Evolutionary conservation across 2,797 vertebrate genomes (phyloP).

Genomic region (Onychomys leucogaster): DNA sequence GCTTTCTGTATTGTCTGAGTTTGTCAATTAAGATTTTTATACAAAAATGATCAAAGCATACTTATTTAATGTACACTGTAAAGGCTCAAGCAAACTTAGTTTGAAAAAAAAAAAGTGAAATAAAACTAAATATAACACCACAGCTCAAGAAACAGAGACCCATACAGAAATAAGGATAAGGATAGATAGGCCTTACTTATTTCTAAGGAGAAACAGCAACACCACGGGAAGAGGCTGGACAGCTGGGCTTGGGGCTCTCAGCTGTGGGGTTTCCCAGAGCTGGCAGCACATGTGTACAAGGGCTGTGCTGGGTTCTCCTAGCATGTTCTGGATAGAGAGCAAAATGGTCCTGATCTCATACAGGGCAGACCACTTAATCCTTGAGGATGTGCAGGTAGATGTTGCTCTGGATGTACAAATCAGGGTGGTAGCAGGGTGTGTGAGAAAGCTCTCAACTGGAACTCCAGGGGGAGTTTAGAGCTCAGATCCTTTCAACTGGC

Average conservation of each 20-base stretch:
- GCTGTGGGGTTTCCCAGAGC: not conserved
- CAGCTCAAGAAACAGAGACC: not conserved
- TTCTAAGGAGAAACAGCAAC: not conserved
- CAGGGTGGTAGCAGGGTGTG: not conserved
- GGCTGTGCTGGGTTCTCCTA: not conserved
- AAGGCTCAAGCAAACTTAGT: not conserved
- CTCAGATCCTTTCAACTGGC: not conserved
- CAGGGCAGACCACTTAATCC: too few relatives aligned
- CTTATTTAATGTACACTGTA: not conserved
- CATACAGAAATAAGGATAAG: not conserved
- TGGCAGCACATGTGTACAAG: not conserved
- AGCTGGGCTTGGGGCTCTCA: not conserved
- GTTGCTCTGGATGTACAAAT: not conserved
- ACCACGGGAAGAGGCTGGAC: not conserved
- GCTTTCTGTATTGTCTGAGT: not conserved
- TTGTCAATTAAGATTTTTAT: not conserved
- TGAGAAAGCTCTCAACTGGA: not conserved
- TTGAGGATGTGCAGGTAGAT: not conserved
- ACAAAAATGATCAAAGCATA: not conserved
- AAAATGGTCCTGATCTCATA: not conserved
- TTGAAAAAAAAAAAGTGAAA: not conserved
- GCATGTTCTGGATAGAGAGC: not conserved
- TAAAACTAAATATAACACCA: not conserved
- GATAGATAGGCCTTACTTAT: not conserved
- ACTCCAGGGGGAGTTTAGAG: not conserved